phyloP scores from a whole-genome alignment of 2,797 vertebrate genomes.

The Podargus strigoides region DNA sequence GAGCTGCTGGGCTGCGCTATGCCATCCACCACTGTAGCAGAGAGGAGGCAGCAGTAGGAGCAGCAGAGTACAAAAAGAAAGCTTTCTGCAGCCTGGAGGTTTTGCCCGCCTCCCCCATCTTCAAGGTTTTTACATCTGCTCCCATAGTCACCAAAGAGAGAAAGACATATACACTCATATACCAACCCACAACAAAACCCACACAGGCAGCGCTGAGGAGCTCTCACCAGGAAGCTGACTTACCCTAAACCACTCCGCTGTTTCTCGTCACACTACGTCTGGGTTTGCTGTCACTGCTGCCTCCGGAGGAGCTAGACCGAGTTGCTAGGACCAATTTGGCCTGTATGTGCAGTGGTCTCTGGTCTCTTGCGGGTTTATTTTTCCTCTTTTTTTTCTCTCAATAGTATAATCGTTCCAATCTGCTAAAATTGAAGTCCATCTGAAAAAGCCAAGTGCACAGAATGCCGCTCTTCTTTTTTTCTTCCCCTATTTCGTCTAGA shows the following conservation, averaged over 20 bases:
- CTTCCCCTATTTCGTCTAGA: neutral
- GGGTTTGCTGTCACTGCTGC: neutral
- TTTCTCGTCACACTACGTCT: conserved; percentile 33
- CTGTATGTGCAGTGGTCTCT: neutral
- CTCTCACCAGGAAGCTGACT: conserved; percentile 71
- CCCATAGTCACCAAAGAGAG: neutral
- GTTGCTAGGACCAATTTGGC: neutral
- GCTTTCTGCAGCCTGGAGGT: neutral
- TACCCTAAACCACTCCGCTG: conserved; percentile 47
- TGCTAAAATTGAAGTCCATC: neutral
- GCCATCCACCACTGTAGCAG: neutral
- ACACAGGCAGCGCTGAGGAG: conserved; percentile 55
- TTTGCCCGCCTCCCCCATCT: neutral
- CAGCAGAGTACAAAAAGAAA: neutral
- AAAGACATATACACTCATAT: neutral
- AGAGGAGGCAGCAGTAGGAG: neutral
- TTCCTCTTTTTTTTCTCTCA: neutral
- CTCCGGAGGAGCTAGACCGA: neutral
- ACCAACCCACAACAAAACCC: conserved; percentile 52
- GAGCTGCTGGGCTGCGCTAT: neutral
- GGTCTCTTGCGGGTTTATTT: neutral
- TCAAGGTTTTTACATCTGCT: neutral
- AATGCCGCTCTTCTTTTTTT: neutral
- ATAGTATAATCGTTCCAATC: neutral
- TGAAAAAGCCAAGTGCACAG: neutral